A percentile compares a stretch with the other conserved stretches of the same genome.
These are phyloP conservation scores for Eupithecia insigniata DNA, from an alignment of 2,888 invertebrate species.

Conservation along the genomic window DNA sequence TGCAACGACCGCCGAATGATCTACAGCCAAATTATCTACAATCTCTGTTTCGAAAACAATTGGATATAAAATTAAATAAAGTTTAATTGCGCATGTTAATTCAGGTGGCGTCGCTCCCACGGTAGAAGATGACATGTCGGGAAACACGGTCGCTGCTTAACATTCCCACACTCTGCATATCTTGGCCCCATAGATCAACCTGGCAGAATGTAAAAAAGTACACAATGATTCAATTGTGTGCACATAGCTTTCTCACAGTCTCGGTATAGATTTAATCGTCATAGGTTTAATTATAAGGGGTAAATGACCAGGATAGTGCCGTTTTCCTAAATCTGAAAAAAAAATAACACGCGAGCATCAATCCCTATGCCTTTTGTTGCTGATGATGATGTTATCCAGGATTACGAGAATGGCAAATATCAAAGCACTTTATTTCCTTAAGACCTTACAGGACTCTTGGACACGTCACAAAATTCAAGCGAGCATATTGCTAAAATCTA, in stretches of 20 bases:
- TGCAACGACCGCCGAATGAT: constrained; percentile 31
- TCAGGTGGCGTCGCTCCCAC: constrained; percentile 69
- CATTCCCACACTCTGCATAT: constrained; percentile 84
- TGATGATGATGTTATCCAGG: neutral
- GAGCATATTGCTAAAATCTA: neutral
- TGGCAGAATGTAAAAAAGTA: constrained; percentile 78
- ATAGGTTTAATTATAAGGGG: constrained; percentile 75
- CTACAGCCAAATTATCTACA: constrained; percentile 38
- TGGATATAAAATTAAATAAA: constrained; percentile 57
- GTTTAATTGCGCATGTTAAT: constrained; percentile 61
- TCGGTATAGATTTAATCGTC: constrained; percentile 74
- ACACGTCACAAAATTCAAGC: too few relatives aligned
- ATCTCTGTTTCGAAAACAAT: constrained; percentile 55
- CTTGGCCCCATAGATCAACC: constrained; percentile 81
- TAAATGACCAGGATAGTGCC: constrained; percentile 78
- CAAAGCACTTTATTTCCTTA: too few relatives aligned
- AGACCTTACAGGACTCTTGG: too few relatives aligned
- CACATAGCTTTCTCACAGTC: constrained; percentile 81
- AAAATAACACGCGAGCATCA: neutral
- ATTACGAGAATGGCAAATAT: neutral
- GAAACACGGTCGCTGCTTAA: constrained; percentile 68
- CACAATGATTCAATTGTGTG: constrained; percentile 83
- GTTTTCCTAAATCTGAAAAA: constrained; percentile 46
- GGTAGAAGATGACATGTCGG: constrained; percentile 78
- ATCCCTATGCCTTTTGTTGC: neutral